Evolutionary conservation across 2,797 vertebrate genomes (phyloP), one percentile per base, ranked within the genome.

Genomic region (Sphenodon punctatus): DNA sequence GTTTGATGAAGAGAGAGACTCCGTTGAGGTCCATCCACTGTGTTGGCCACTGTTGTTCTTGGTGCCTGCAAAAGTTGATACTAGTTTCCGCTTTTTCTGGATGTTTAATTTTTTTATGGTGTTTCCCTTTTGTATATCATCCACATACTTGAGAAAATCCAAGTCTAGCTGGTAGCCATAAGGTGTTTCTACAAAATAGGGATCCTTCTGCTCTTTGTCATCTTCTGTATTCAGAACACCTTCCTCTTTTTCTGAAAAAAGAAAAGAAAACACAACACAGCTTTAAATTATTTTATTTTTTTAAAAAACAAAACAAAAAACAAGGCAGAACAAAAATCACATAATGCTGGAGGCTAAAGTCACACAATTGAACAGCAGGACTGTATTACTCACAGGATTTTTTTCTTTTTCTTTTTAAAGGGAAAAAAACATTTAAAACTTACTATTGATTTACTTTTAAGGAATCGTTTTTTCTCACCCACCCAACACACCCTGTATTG

Each of bases 61-160:
- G 49, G 85, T 65, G 23, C 85, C 88, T 0, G 38, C 75, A 0
- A 77, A 94, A 51, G 90, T 84, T 67, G 86, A 92, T 66, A 95
- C 51, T 5, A 87, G 88, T 95, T 97, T 98, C 78, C 95, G 95
- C 88, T 96, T 98, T 93, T 98, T 97, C 92, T 95, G 96, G 92
- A 99, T 97, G 72, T 97, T 98, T 82, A 99, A 88, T 92, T 98
- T 99, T 93, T 97, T 99, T 84, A 99, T 97, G 22, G 98, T 99
- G 92, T 99, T 98, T 75, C 99, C 98, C 90, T 98, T 96, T 92
- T 99, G 97, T 72, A 99, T 99, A 94, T 99, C 98, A 53, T 99
- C 98, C 86, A 99, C 98, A 75, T 99, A 99, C 86, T 99, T 99
- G 73, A 99, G 97, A 92, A 99, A 99, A 92, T 99, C 98, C 95